Conservation (phyloP, 1,140 invertebrate genomes). For the Plectus sambesii region DNA sequence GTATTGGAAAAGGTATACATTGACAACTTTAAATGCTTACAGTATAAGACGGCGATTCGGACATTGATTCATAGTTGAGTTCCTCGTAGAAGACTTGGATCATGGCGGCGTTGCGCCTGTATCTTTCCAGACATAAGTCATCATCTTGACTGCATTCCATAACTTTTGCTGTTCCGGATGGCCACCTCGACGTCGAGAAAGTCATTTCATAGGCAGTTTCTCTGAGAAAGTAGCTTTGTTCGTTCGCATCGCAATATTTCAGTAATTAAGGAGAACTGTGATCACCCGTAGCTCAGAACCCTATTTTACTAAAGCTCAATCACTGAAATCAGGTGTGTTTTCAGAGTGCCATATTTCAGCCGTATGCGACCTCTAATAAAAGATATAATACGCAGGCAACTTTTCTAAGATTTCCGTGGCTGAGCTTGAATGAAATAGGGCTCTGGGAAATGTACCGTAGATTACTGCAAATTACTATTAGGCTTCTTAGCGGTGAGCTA, state of each 20-base stretch:
- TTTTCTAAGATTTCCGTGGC: no score
- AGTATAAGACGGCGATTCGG: slow-evolving; percentile 38
- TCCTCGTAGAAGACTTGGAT: slow-evolving; percentile 45
- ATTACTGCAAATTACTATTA: no score
- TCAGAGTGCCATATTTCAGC: no score
- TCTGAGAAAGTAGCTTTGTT: slow-evolving; percentile 28
- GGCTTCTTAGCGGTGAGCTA: no score
- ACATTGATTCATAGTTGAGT: slow-evolving; percentile 43
- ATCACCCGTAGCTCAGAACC: no score
- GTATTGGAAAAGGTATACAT: slow-evolving; percentile 3
- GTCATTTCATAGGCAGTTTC: slow-evolving; percentile 45
- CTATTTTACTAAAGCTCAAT: no score
- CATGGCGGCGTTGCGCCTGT: slow-evolving; percentile 44
- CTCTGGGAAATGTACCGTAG: no score
- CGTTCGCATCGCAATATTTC: no score
- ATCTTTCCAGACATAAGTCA: slow-evolving; percentile 43
- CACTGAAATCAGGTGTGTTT: neutral
- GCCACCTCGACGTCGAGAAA: slow-evolving; percentile 44
- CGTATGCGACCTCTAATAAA: no score
- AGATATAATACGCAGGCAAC: slow-evolving; percentile 8
- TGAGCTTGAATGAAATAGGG: no score
- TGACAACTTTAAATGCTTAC: slow-evolving; percentile 13
- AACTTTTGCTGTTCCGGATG: slow-evolving; percentile 42
- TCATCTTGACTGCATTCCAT: slow-evolving; percentile 40
- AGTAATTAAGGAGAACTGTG: no score